Evolutionary conservation across 2,888 invertebrate species (phyloP).

Genomic region (Thysanoteuthis rhombus): DNA sequence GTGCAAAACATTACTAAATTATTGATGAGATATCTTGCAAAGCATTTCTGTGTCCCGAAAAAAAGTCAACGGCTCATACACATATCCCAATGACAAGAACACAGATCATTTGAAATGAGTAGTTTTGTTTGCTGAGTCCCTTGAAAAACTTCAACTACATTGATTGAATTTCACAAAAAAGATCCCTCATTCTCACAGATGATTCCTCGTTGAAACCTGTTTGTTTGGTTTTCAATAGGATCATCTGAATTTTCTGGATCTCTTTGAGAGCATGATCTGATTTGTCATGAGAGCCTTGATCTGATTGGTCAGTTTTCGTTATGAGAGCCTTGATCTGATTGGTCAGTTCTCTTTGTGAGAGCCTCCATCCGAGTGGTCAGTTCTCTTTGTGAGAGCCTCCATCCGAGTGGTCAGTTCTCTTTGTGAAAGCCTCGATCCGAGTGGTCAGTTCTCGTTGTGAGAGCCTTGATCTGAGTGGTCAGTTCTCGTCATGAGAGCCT

Average conservation of each 20-base stretch:
- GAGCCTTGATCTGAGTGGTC: not conserved
- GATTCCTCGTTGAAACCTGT: too few relatives aligned
- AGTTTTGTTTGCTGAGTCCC: not conserved
- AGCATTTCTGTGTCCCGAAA: not conserved
- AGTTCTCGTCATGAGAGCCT: not conserved
- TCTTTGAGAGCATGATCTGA: too few relatives aligned
- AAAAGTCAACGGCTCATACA: not conserved
- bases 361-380: not conserved
- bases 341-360: not conserved
- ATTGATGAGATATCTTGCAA: not conserved
- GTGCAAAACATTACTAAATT: not conserved
- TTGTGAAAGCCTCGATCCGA: too few relatives aligned
- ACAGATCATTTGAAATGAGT: not conserved
- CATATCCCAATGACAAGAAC: not conserved
- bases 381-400: not conserved
- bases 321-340: not conserved
- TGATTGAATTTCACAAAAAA: too few relatives aligned
- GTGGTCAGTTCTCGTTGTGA: too few relatives aligned
- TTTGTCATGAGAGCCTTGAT: too few relatives aligned
- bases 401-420: too few relatives aligned
- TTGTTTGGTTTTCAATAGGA: too few relatives aligned
- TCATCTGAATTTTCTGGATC: too few relatives aligned
- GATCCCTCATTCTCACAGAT: too few relatives aligned
- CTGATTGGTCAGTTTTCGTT: too few relatives aligned
- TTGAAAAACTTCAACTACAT: not conserved